These are phyloP conservation scores for Gobionotothen gibberifrons DNA, from an alignment of 2,797 vertebrate species.

Conservation along the genomic window DNA sequence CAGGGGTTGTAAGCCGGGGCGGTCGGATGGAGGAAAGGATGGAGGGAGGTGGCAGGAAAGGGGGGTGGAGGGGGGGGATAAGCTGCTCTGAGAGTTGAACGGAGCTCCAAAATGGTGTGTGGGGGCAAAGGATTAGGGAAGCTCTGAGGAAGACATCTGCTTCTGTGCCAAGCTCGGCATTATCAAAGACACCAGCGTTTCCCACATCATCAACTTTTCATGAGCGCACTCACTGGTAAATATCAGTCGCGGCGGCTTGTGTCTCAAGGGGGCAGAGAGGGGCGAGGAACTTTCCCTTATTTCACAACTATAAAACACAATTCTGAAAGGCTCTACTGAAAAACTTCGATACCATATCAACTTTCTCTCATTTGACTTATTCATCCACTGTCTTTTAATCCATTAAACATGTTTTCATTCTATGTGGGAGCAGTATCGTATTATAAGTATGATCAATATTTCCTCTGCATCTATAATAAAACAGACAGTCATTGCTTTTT, in stretches of 20 bases:
- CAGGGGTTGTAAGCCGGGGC: constrained; percentile 69
- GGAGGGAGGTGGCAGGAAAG: constrained; percentile 73
- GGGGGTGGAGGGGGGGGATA: constrained; percentile 74
- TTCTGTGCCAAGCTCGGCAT: constrained; percentile 82
- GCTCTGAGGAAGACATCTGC: constrained; percentile 88
- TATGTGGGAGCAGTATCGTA: constrained; percentile 38
- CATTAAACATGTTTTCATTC: constrained; percentile 62
- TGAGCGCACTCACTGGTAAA: constrained; percentile 84
- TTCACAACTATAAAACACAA: constrained; percentile 66
- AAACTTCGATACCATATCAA: constrained; percentile 51
- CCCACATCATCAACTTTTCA: constrained; percentile 89
- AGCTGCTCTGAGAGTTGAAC: constrained; percentile 84
- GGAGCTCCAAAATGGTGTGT: constrained; percentile 80
- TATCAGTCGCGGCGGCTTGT: constrained; percentile 76
- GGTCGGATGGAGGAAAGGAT: constrained; percentile 65
- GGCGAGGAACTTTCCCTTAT: constrained; percentile 71
- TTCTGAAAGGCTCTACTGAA: constrained; percentile 67
- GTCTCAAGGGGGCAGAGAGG: constrained; percentile 65
- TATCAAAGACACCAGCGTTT: constrained; percentile 87
- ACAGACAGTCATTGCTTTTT: constrained; percentile 32
- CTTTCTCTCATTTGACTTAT: constrained; percentile 55
- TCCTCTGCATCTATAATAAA: constrained; percentile 62
- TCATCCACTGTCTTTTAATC: constrained; percentile 55
- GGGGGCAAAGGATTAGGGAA: constrained; percentile 85
- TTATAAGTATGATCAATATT: constrained; percentile 61